A percentile compares a stretch with the other conserved stretches of the same genome.
These are phyloP conservation scores for Lamellibrachia columna DNA, from an alignment of 2,888 invertebrate genomes.

Conservation along the genomic window DNA sequence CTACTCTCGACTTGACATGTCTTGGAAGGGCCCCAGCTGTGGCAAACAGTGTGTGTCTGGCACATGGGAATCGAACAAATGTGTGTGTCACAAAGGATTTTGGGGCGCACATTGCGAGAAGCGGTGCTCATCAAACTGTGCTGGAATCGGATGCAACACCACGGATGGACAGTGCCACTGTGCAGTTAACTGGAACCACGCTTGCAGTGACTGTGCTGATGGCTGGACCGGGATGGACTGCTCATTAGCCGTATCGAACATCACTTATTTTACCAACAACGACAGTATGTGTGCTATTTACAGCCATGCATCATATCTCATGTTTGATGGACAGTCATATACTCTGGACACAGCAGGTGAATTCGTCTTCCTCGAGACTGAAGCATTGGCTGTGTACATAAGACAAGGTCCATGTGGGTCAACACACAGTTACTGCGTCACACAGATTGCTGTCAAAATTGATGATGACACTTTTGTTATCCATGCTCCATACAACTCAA, in stretches of 20 bases:
- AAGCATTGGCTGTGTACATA: slow-evolving; percentile 34
- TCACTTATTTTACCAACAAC: slow-evolving; percentile 20
- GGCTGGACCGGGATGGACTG: slow-evolving; percentile 51
- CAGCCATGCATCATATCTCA: slow-evolving; percentile 44
- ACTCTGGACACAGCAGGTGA: slow-evolving; percentile 17
- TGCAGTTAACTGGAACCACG: slow-evolving; percentile 35
- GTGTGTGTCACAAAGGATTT: slow-evolving; percentile 45
- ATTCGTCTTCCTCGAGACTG: slow-evolving; percentile 13
- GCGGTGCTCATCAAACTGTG: slow-evolving; percentile 45
- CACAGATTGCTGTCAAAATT: not conserved
- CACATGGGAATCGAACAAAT: slow-evolving; percentile 26
- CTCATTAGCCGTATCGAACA: slow-evolving; percentile 37
- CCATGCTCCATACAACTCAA: not conserved
- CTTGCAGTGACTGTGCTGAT: slow-evolving; percentile 42
- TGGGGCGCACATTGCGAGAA: slow-evolving; percentile 44
- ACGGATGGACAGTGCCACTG: slow-evolving; percentile 46
- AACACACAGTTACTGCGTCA: not conserved
- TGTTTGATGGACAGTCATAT: slow-evolving; percentile 42
- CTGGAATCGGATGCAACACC: slow-evolving; percentile 41
- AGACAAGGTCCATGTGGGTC: slow-evolving; percentile 44
- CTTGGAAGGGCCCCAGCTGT: not conserved
- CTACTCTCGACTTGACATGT: not conserved
- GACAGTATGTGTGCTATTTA: slow-evolving; percentile 37
- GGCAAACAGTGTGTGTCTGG: not conserved
- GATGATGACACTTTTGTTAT: not conserved